Evolutionary conservation across 2,113 vertebrate species (phyloP).

Genomic region (Patagioenas fasciata): DNA sequence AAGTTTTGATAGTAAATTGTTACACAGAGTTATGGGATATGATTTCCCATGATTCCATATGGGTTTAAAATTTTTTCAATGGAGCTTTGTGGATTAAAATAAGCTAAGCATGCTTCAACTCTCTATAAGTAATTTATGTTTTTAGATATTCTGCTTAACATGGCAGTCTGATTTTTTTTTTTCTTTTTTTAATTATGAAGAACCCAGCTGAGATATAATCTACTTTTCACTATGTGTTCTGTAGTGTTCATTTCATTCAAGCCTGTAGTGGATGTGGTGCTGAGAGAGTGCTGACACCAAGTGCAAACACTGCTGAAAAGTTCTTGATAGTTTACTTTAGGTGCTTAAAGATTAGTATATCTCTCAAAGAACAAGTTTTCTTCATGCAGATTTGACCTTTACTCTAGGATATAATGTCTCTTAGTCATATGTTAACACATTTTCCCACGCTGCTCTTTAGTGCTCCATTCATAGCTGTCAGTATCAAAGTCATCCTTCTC

Average conservation of each 20-base stretch:
- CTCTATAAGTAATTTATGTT: slow-evolving; percentile 3
- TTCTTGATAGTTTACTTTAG: slow-evolving; percentile 74
- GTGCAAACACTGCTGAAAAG: slow-evolving; percentile 72
- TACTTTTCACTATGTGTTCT: slow-evolving; percentile 55
- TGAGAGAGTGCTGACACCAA: slow-evolving; percentile 75
- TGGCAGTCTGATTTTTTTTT: neutral
- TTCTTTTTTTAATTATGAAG: slow-evolving; percentile 2
- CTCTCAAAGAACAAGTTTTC: slow-evolving; percentile 54
- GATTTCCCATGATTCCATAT: neutral
- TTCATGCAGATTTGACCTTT: slow-evolving; percentile 71
- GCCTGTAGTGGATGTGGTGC: slow-evolving; percentile 63
- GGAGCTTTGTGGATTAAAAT: neutral
- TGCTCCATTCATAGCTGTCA: slow-evolving; percentile 21
- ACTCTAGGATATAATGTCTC: slow-evolving; percentile 59
- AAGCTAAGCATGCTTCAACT: neutral
- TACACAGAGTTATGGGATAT: neutral
- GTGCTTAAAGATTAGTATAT: slow-evolving; percentile 73
- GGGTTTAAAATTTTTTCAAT: neutral
- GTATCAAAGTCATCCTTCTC: slow-evolving; percentile 35
- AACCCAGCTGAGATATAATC: slow-evolving; percentile 48
- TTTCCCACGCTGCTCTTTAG: neutral
- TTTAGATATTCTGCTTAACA: slow-evolving; percentile 7
- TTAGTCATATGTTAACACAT: slow-evolving; percentile 59
- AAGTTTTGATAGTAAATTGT: neutral
- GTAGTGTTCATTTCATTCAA: slow-evolving; percentile 54